Percentiles rank a stretch among this genome's conserved stretches.
Conservation (phyloP, 2,888 invertebrate species). For the Hylaea fasciaria region DNA sequence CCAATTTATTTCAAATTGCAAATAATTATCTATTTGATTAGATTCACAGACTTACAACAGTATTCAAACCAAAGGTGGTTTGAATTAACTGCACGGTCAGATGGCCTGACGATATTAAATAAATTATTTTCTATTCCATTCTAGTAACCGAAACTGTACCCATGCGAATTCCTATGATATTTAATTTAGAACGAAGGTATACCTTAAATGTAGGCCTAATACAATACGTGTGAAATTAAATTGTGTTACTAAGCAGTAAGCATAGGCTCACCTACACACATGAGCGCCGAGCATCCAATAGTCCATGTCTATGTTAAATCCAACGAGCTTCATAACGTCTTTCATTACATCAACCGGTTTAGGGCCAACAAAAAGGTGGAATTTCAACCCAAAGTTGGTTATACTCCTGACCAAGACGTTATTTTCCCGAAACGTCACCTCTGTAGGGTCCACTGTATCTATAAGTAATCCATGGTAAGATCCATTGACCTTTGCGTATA, state of each 20-base stretch:
- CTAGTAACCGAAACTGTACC: too few relatives aligned
- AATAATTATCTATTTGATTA: too few relatives aligned
- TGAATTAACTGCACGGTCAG: too few relatives aligned
- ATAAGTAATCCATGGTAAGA: constrained; percentile 84
- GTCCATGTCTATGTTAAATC: constrained; percentile 55
- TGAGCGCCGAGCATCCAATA: constrained; percentile 81
- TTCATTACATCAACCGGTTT: constrained; percentile 70
- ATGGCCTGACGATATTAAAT: too few relatives aligned
- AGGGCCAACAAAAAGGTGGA: constrained; percentile 75
- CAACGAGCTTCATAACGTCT: constrained; percentile 64
- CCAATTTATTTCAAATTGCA: too few relatives aligned
- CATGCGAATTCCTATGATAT: too few relatives aligned
- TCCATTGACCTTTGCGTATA: constrained; percentile 80
- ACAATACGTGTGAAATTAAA: neutral
- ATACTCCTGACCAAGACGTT: constrained; percentile 85
- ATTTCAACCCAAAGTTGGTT: constrained; percentile 65
- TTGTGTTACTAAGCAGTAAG: too few relatives aligned
- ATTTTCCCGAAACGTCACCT: constrained; percentile 79
- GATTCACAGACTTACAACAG: too few relatives aligned
- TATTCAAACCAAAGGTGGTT: too few relatives aligned
- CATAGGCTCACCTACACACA: constrained; percentile 67
- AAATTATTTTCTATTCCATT: too few relatives aligned
- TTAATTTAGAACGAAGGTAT: neutral
- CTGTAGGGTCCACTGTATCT: constrained; percentile 81
- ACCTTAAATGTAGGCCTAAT: neutral